phyloP scores from a whole-genome alignment of 2,113 vertebrate species.

The human (Homo sapiens) region GRCh38 chr12:21779001-21779500 shows the following conservation, averaged over 20 bases:
- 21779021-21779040: slow-evolving; percentile 59
- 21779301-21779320: neutral
- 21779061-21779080: slow-evolving; percentile 71
- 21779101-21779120: slow-evolving; percentile 78
- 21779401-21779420: neutral
- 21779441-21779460: neutral
- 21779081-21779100: slow-evolving; percentile 71
- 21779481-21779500: neutral
- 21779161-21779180: slow-evolving; percentile 47
- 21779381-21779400: neutral
- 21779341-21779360: neutral
- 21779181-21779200: slow-evolving; percentile 48
- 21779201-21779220: slow-evolving; percentile 14
- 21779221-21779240: neutral
- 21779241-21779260: neutral
- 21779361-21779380: neutral
- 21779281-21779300: neutral
- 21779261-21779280: neutral
- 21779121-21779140: slow-evolving; percentile 74
- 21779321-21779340: neutral
- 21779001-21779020: slow-evolving; percentile 37
- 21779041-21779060: slow-evolving; percentile 75
- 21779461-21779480: neutral
- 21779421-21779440: neutral
- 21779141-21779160: slow-evolving; percentile 64